Conservation (phyloP, 2,888 invertebrate genomes). For the Polydrusus tereticollis region DNA sequence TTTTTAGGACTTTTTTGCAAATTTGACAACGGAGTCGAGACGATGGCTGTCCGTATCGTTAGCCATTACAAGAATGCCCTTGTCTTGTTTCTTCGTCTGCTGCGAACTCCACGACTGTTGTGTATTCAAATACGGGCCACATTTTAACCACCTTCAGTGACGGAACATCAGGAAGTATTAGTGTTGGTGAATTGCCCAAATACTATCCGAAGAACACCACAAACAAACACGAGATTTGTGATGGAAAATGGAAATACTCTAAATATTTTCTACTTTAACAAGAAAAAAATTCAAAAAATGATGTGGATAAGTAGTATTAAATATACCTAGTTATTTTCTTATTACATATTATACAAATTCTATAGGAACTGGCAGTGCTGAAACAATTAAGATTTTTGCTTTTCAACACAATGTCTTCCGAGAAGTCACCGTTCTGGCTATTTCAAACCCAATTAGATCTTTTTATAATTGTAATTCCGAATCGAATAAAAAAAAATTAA, state of each 20-base stretch:
- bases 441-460: constrained; percentile 6
- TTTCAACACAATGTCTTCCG: background rate
- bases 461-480: background rate
- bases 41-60: constrained; percentile 35
- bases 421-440: background rate
- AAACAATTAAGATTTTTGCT: background rate
- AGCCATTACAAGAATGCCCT: constrained; percentile 47
- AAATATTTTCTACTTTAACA: too few relatives aligned
- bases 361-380: too few relatives aligned
- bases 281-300: too few relatives aligned
- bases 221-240: too few relatives aligned
- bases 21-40: constrained; percentile 30
- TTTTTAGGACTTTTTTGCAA: background rate
- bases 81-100: constrained; percentile 45
- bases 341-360: too few relatives aligned
- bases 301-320: too few relatives aligned
- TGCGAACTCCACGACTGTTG: constrained; percentile 45
- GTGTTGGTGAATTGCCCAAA: background rate
- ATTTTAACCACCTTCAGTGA: constrained; percentile 21
- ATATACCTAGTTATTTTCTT: too few relatives aligned
- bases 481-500: background rate
- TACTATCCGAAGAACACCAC: too few relatives aligned
- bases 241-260: too few relatives aligned
- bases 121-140: constrained; percentile 43
- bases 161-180: background rate